These are phyloP conservation scores for Drosophila tropicalis DNA, from an alignment of 1,140 invertebrate genomes.

Conservation along the genomic window DNA sequence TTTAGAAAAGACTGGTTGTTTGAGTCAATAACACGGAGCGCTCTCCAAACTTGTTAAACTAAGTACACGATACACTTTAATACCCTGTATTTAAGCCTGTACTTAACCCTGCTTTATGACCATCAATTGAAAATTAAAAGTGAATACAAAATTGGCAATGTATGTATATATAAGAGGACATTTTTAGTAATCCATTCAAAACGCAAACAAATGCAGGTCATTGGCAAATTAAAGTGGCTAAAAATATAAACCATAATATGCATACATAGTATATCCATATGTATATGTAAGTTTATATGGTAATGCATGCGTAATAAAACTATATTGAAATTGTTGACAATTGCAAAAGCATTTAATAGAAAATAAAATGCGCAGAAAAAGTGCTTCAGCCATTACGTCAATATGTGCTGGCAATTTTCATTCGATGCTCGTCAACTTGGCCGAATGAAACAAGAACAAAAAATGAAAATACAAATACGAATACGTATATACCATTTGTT, in stretches of 20 bases:
- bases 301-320: constrained; percentile 16
- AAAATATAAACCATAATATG: constrained; percentile 26
- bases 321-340: constrained; percentile 43
- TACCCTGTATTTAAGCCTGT: constrained; percentile 1
- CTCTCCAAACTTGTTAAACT: no score
- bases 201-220: constrained; percentile 20
- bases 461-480: background rate
- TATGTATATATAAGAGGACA: constrained; percentile 4
- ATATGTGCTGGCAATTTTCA: constrained; percentile 39
- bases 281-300: background rate
- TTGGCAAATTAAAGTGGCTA: constrained; percentile 35
- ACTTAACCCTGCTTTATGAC: background rate
- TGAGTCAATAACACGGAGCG: no score
- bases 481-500: background rate
- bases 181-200: constrained; percentile 12
- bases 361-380: constrained; percentile 10
- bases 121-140: constrained; percentile 14
- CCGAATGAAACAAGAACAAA: no score
- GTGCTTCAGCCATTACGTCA: constrained; percentile 34
- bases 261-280: background rate
- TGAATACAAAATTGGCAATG: constrained; percentile 19
- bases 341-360: constrained; percentile 34
- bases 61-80: constrained; percentile 6
- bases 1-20: no score
- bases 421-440: constrained; percentile 42